Evolutionary conservation across 1,140 invertebrate species (phyloP), one percentile per base, ranked within the genome.

Genomic region (Drosophila bifasciata): DNA sequence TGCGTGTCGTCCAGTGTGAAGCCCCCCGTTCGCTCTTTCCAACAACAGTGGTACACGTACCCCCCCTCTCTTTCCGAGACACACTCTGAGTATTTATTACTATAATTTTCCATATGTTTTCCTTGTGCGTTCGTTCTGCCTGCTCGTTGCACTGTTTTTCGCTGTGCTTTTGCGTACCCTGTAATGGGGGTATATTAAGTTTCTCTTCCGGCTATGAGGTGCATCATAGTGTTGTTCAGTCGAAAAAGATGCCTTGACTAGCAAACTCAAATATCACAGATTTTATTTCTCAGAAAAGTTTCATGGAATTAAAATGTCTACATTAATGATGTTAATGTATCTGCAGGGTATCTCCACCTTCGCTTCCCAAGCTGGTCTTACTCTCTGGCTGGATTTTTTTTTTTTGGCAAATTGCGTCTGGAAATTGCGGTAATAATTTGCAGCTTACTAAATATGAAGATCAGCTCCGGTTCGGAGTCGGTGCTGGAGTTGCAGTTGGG

Each of bases 91-190:
- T 88, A 88, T 88, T 88, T 88, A 88, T 88, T 88, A 88, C 75
- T 88, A 88, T 88, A 88, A 88, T 88, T 88, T 88, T 88, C 83
- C 83, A 88, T 88, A 88, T 88, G 83, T 88, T 86, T 86, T 86
- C 70, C 78, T 64, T 77, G 81, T 85, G 80, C 79, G 80, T 84
- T 84, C 79, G 79, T 85, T 85, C 72, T 76, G 72, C 63, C 72
- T 76, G 72, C 63, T 76, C 57, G 63, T 76, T 76, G 62, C 55
- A 51, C 62, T 63, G 62, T 17, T 68, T 68, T 68, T 64, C 32
- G 32, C 32, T 36, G 32, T 36, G 32, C 4, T 11, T 36, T 36
- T 13, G 32, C 13, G 5, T 36, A 46, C 39, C 23, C 46, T 52
- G 2, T 2, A 9, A 28, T 3, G 8, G 3, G 28, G 28, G 28